Evolutionary conservation across 1,140 invertebrate genomes (phyloP).

Genomic region (Reticulitermes speratus): DNA sequence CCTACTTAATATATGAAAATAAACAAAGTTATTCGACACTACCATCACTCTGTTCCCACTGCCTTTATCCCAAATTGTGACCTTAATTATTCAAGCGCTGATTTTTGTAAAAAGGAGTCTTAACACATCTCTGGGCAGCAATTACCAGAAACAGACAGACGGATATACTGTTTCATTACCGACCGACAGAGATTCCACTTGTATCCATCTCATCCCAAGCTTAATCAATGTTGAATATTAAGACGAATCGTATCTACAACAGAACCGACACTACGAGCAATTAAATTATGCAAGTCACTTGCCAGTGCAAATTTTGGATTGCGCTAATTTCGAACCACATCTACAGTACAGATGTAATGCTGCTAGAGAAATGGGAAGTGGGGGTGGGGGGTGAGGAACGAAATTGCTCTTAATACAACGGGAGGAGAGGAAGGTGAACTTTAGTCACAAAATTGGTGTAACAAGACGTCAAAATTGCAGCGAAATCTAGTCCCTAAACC

Average conservation of each 20-base stretch:
- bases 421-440: background rate
- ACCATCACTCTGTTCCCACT: background rate
- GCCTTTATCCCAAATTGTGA: background rate
- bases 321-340: conserved; percentile 12
- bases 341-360: background rate
- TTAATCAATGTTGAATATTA: conserved; percentile 10
- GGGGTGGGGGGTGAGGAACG: background rate
- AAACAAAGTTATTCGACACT: too few species aligned
- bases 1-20: too few species aligned
- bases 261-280: background rate
- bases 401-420: conserved; percentile 18
- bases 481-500: background rate
- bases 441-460: conserved; percentile 16
- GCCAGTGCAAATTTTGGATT: conserved; percentile 15
- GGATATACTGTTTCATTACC: background rate
- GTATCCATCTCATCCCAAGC: background rate
- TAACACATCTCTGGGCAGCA: background rate
- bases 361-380: background rate
- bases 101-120: background rate
- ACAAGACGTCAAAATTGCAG: conserved; percentile 18
- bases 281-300: conserved; percentile 19
- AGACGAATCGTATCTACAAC: background rate
- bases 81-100: background rate
- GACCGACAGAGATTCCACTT: background rate
- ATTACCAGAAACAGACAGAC: background rate